Percentiles rank a stretch among this genome's conserved stretches.
Conservation (phyloP, 2,797 vertebrate genomes). For the Malurus leucopterus region DNA sequence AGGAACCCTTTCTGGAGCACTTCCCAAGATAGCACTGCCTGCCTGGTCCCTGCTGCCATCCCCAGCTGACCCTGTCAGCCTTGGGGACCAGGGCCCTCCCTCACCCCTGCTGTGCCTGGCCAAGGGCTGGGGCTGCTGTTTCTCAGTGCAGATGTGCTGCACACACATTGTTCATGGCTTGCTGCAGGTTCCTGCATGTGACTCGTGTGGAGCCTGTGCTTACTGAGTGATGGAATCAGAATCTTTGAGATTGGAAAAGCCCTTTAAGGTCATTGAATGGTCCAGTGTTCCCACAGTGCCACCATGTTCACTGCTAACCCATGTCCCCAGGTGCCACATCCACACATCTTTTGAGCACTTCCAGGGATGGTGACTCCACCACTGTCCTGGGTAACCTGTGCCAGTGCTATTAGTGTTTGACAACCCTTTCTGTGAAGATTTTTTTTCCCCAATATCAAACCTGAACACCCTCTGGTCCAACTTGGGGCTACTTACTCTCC, state of each 20-base stretch:
- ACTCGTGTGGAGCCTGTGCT: not conserved
- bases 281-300: not conserved
- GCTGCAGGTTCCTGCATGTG: not conserved
- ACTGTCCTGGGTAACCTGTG: not conserved
- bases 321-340: not conserved
- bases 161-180: rapidly evolving
- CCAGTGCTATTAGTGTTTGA: not conserved
- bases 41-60: not conserved
- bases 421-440: not conserved
- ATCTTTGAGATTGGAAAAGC: too few species aligned
- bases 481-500: rapidly evolving
- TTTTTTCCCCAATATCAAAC: not conserved
- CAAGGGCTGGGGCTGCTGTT: not conserved
- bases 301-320: not conserved
- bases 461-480: not conserved
- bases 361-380: not conserved
- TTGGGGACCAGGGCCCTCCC: not conserved
- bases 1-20: not conserved
- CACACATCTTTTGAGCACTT: too few species aligned
- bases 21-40: not conserved
- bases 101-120: not conserved
- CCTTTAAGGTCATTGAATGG: not conserved
- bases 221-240: not conserved
- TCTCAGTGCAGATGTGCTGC: not conserved
- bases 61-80: not conserved